Evolutionary conservation across 1,140 invertebrate species (phyloP).

Genomic region (Zeugodacus cucurbitae): DNA sequence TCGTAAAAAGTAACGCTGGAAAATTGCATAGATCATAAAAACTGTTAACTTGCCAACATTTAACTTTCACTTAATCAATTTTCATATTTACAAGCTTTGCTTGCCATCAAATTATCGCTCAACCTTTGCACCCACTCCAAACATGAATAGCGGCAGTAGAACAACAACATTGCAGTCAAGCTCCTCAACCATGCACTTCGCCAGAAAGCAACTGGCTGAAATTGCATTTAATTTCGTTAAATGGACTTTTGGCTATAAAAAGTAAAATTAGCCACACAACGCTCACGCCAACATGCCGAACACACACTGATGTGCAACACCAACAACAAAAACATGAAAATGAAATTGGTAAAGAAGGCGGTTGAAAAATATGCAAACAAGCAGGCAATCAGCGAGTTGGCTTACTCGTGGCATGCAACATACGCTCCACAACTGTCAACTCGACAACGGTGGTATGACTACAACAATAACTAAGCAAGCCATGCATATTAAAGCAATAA

Average conservation of each 20-base stretch:
- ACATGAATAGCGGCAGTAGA: neutral
- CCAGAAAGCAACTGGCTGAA: neutral
- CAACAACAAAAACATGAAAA: neutral
- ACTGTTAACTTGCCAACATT: neutral
- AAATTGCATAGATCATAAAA: neutral
- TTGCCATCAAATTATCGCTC: neutral
- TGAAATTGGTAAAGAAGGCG: neutral
- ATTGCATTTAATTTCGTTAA: conserved; percentile 24
- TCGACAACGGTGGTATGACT: neutral
- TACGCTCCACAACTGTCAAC: conserved; percentile 20
- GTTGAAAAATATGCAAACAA: neutral
- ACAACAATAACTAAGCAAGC: conserved; percentile 24
- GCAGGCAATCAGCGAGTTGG: neutral
- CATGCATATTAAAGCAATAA: neutral
- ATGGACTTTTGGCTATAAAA: conserved; percentile 21
- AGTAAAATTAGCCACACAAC: neutral
- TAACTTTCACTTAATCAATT: conserved; percentile 26
- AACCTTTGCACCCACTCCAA: neutral
- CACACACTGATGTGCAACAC: neutral
- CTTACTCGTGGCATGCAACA: neutral
- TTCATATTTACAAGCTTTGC: neutral
- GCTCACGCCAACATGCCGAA: neutral
- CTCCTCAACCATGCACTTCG: neutral
- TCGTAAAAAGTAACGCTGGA: neutral
- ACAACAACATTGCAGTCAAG: neutral